Conservation (phyloP, 1,140 invertebrate species). For the Drosophila lacteicornis region DNA sequence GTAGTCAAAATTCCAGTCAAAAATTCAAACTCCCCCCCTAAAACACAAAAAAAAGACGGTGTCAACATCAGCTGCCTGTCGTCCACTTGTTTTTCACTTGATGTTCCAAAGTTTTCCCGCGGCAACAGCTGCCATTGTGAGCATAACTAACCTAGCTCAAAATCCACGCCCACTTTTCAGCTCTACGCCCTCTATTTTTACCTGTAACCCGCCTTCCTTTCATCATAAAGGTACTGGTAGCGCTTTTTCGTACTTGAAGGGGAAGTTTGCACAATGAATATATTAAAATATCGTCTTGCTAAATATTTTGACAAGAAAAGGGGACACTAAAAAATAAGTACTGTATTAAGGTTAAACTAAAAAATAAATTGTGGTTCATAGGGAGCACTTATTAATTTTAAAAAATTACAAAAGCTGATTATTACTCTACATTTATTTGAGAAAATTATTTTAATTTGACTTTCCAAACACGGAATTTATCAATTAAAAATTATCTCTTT, state of each 20-base stretch:
- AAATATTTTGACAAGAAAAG: constrained; percentile 14
- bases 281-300: constrained; percentile 53
- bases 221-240: neutral
- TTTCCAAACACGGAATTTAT: no score
- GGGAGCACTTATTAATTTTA: no score
- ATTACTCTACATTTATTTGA: no score
- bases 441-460: no score
- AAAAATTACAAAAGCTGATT: no score
- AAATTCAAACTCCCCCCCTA: neutral
- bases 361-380: neutral
- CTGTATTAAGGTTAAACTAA: neutral
- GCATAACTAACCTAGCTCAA: constrained; percentile 12
- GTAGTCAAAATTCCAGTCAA: constrained; percentile 4
- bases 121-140: constrained; percentile 59
- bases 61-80: constrained; percentile 76
- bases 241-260: constrained; percentile 4
- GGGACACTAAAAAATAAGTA: neutral
- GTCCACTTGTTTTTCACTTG: constrained; percentile 78
- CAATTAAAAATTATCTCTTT: no score
- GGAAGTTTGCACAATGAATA: constrained; percentile 68
- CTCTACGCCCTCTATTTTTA: neutral
- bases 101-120: constrained; percentile 67
- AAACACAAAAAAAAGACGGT: constrained; percentile 14
- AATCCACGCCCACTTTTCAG: constrained; percentile 1
- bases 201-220: neutral